Evolutionary conservation across 2,888 invertebrate species (phyloP), one percentile per base, ranked within the genome.

Genomic region (Lasioglossum vierecki): DNA sequence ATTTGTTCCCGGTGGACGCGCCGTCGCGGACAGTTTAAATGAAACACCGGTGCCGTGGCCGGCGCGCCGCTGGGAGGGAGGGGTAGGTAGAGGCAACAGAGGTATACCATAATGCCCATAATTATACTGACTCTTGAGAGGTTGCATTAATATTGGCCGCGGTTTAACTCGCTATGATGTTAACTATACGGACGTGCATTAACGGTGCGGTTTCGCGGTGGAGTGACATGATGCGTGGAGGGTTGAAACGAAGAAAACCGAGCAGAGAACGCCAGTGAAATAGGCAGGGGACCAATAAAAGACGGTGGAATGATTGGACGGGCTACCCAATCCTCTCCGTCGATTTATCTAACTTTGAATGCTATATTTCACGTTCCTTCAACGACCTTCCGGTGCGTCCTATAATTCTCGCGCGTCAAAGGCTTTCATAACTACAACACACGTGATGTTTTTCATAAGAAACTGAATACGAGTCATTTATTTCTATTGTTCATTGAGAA

Each of bases 131-230:
- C 85, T 87, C 82, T 68, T 76, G 82, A 85, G 84, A 85, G 89
- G 86, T 80, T 87, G 88, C 86, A 89, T 91, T 89, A 91, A 90
- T 92, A 90, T 91, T 84, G 85, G 85, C 83, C 80, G 81, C 83
- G 79, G 86, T 84, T 76, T 84, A 89, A 92, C 88, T 90, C 77
- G 80, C 79, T 68, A 63, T 71, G 79, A 82, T 79, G 78, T 84
- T 85, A 90, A 87, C 82, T 80, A 75, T 53, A 78, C 53, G 57
- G 83, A 83, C 46, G 60, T 57, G 49, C 80, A 70, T 85, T 88
- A 89, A 88, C 75, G 53, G 66, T 66, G 77, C 22, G 84, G 75
- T 80, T 80, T 80, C 71, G n/a, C 60, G 26, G 26, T 60, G 30
- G 60, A 63, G 66, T 70, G 83, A 83, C 66, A 63, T 11, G 53